phyloP scores from a whole-genome alignment of 2,113 vertebrate species.

The Callipepla californica region DNA sequence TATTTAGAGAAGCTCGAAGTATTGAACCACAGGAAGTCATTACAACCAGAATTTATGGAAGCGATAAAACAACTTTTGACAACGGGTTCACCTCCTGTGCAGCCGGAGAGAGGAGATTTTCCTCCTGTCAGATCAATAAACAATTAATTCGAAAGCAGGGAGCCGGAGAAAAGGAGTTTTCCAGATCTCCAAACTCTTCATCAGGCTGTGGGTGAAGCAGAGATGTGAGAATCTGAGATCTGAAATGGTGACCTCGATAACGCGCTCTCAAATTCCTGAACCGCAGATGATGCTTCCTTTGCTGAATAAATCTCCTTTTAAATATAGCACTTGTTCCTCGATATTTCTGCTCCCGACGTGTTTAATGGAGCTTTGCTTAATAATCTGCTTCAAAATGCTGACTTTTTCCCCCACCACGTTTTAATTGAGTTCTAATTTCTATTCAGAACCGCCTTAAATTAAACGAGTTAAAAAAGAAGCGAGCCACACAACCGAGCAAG shows the following conservation, averaged over 20 bases:
- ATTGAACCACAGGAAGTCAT: background rate
- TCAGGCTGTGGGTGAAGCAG: constrained; percentile 33
- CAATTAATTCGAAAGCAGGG: constrained; percentile 63
- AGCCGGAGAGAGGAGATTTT: constrained; percentile 25
- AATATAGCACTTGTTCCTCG: constrained; percentile 8
- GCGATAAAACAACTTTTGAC: constrained; percentile 62
- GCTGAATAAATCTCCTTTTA: constrained; percentile 23
- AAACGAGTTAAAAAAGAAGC: background rate
- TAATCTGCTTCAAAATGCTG: constrained; percentile 42
- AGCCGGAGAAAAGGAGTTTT: constrained; percentile 48
- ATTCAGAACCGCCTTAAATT: constrained; percentile 33
- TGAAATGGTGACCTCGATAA: constrained; percentile 60
- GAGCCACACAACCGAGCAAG: too few species aligned
- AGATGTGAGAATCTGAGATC: constrained; percentile 19
- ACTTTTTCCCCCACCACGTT: background rate
- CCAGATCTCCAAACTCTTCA: constrained; percentile 55
- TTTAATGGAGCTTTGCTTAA: constrained; percentile 33
- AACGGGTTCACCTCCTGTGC: constrained; percentile 7
- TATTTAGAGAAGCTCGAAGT: accelerated
- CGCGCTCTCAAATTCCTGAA: background rate
- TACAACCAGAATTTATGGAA: constrained; percentile 24
- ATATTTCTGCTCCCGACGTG: background rate
- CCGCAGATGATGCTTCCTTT: background rate
- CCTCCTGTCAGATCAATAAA: constrained; percentile 60
- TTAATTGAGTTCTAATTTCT: constrained; percentile 58